Evolutionary conservation across 2,113 vertebrate species (phyloP), one percentile per base, ranked within the genome.

Genomic region (Phyllopteryx taeniolatus): DNA sequence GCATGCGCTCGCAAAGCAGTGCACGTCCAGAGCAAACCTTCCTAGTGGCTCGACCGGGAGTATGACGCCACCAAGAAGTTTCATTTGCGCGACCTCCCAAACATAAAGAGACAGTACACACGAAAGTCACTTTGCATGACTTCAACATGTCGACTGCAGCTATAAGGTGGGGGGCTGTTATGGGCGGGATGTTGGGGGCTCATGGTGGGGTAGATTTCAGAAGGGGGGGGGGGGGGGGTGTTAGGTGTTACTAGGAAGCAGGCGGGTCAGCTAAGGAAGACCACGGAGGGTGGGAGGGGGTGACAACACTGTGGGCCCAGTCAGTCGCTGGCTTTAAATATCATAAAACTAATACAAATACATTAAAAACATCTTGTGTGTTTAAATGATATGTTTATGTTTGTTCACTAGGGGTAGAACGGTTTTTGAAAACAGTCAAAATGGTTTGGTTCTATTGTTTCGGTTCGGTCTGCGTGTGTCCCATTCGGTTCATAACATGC

Each of bases 61-160:
- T 10, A 22, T 11, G 53, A 22, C 9, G 9, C 53, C 53, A 22
- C 53, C 20, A 22, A 20, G 53, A 22, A 56, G 20, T 56, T 56
- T 56, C 10, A 2, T 54, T 54, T n/a, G 53, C 20, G 2, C n/a
- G 20, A n/a, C 7, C 53, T 81, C 68, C 74, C 57, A 15, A 17
- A 12, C 85, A 87, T 87, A 87, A 87, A 90, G 86, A 78, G 67
- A 74, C 85, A 82, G 79, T 87, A 78, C 82, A 86, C 78, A 66
- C 77, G 74, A 75, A 85, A 79, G 76, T 35, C 68, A 60, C 68
- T 31, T 54, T n/a, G 17, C 4, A 27, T 54, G 53, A 54, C 15
- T 70, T 39, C 39, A 10, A 5, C 5, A 33, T 63, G 33, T 17
- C 17, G 10, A 8, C 43, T 61, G 31, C 22, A 62, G 57, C 22